Percentiles rank a stretch among this genome's conserved stretches.
Conservation (phyloP, 2,113 vertebrate species). For the Hirundichthys speculiger region DNA sequence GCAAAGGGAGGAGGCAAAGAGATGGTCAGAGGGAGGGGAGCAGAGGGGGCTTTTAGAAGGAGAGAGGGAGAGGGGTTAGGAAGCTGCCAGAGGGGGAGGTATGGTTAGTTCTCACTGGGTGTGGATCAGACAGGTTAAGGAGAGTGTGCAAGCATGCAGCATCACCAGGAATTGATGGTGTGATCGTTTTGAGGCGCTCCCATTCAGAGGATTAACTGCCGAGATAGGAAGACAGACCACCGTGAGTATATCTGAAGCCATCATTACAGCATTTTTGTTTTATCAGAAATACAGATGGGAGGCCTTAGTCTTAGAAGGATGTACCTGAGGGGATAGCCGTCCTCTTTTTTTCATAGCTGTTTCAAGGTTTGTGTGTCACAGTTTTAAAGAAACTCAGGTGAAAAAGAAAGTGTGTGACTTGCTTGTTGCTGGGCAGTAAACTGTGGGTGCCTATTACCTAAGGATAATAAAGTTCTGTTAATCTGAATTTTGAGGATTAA, state of each 20-base stretch:
- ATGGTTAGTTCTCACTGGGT: slow-evolving; percentile 62
- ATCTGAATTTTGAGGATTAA: no score
- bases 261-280: slow-evolving; percentile 7
- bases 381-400: not conserved
- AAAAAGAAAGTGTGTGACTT: not conserved
- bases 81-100: slow-evolving; percentile 62
- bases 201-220: slow-evolving; percentile 24
- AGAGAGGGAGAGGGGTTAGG: slow-evolving; percentile 47
- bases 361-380: slow-evolving; percentile 1
- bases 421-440: not conserved
- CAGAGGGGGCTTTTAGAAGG: slow-evolving; percentile 26
- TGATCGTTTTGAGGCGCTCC: slow-evolving; percentile 20
- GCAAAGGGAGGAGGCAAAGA: slow-evolving; percentile 42
- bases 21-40: slow-evolving; percentile 24
- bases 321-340: not conserved
- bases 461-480: not conserved
- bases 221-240: slow-evolving; percentile 21
- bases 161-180: slow-evolving; percentile 30
- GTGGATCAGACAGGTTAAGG: slow-evolving; percentile 69
- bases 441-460: no score
- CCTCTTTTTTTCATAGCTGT: not conserved
- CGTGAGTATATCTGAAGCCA: slow-evolving; percentile 60
- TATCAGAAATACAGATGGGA: slow-evolving; percentile 6
- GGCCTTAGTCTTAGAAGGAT: not conserved
- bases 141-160: slow-evolving; percentile 39